Evolutionary conservation across 2,113 vertebrate genomes (phyloP).

Genomic region (Crocuta crocuta): DNA sequence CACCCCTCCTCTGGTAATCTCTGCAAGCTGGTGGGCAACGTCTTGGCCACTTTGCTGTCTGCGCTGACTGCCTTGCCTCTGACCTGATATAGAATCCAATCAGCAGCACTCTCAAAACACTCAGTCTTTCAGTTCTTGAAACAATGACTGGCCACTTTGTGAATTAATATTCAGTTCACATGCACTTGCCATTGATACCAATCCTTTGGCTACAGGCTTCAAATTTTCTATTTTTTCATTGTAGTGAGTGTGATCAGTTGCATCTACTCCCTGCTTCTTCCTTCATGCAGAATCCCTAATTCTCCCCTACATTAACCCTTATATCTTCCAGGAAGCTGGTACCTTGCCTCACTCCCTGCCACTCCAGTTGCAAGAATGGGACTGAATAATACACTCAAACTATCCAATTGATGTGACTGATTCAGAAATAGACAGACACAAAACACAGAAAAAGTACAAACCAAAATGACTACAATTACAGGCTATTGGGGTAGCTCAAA

Average conservation of each 20-base stretch:
- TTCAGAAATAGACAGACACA: not conserved
- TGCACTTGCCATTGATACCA: not conserved
- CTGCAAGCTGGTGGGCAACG: not conserved
- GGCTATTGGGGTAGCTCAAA: not conserved
- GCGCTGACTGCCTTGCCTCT: not conserved
- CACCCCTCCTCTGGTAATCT: not conserved
- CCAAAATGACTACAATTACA: not conserved
- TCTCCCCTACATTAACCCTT: not conserved
- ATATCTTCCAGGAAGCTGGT: not conserved
- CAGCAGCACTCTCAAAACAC: not conserved
- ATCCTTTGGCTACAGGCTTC: not conserved
- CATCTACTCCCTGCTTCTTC: not conserved
- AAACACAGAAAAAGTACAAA: not conserved
- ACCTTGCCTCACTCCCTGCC: not conserved
- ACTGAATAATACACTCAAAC: not conserved
- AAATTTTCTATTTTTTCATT: not conserved
- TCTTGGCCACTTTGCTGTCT: not conserved
- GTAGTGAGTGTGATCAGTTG: too few relatives aligned
- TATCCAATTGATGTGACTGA: not conserved
- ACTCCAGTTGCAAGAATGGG: not conserved
- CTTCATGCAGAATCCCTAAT: not conserved
- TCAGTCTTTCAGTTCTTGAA: not conserved
- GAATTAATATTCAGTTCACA: not conserved
- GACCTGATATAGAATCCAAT: not conserved
- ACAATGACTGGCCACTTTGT: not conserved